Evolutionary conservation across 2,888 invertebrate genomes (phyloP), one percentile per base, ranked within the genome.

Genomic region (Chalcis sispes): DNA sequence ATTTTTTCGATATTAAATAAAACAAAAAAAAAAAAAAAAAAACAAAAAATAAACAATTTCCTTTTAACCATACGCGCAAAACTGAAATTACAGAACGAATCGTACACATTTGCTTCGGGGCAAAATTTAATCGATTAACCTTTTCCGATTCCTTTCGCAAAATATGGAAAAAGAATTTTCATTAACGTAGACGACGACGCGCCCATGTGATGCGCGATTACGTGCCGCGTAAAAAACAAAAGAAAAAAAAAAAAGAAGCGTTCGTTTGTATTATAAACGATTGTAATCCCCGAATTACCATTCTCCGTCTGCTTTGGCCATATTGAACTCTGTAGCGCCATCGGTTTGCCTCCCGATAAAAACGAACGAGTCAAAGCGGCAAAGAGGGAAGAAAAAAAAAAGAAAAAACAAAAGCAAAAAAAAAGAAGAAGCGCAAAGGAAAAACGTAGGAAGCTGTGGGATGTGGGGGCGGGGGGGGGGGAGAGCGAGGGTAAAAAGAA

Each of bases 181-280:
- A 61, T 72, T 58, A 72, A 42, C 7, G 62, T 42, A 36, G 29
- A 7, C 46, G 1, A 36, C 10, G 46, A 15, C 10, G 15, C 18
- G 36, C 15, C 15, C 7, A 4, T 20, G 50, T 50, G 20, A 50
- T 46, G 42, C 42, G 42, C 42, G 7, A 2, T 42, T 42, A 13
- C 42, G 15, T 13, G 13, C 42, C 4, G n/a, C n/a, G n/a, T n/a
- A n/a, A n/a, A n/a, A n/a, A n/a, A 36, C 36, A 36, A 36, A 10
- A n/a, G n/a, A 7, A 42, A 13, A 42, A 42, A 42, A 2, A 29
- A 2, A 0, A n/a, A 1, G 10, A 32, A 7, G 50, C 56, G 66
- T 66, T 73, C 40, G 29, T 29, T 73, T 73, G 66, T 73, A 73
- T 73, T 66, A 73, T 50, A 52, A 13, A 25, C 23, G 27, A 27